Conservation (phyloP, 2,113 vertebrate genomes). For the Orcinus orca region DNA sequence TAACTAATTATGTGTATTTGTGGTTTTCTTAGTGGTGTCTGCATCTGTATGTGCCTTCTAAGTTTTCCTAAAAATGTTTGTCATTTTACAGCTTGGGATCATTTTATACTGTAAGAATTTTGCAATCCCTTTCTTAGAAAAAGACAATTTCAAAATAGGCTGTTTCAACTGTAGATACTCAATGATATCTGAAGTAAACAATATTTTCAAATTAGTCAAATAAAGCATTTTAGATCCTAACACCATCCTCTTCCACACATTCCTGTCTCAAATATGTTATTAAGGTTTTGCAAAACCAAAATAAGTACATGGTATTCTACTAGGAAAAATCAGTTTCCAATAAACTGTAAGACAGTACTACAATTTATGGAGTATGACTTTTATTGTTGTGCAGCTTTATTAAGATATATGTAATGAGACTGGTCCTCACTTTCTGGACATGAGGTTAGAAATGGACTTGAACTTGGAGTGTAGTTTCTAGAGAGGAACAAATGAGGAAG, state of each 20-base stretch:
- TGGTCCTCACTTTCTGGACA: neutral
- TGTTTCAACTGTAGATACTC: neutral
- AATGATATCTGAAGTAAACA: neutral
- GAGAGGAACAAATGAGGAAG: fast-evolving
- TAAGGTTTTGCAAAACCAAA: neutral
- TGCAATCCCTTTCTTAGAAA: neutral
- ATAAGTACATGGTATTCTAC: neutral
- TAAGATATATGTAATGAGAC: neutral
- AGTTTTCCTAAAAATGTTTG: neutral
- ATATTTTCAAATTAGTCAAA: neutral
- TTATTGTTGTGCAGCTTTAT: neutral
- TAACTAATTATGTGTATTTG: neutral
- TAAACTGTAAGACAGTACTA: neutral
- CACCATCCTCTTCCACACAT: neutral
- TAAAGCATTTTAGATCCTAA: neutral
- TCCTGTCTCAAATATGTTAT: neutral
- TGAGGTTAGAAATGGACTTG: neutral
- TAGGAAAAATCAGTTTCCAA: neutral
- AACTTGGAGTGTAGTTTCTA: neutral
- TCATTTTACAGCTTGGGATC: neutral
- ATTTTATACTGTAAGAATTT: neutral
- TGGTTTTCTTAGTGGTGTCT: neutral
- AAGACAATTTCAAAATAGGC: neutral
- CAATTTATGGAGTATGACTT: conserved; percentile 43
- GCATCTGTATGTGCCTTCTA: neutral